These are phyloP conservation scores for Stenodera caucasica DNA, from an alignment of 2,888 invertebrate species.

Conservation along the genomic window DNA sequence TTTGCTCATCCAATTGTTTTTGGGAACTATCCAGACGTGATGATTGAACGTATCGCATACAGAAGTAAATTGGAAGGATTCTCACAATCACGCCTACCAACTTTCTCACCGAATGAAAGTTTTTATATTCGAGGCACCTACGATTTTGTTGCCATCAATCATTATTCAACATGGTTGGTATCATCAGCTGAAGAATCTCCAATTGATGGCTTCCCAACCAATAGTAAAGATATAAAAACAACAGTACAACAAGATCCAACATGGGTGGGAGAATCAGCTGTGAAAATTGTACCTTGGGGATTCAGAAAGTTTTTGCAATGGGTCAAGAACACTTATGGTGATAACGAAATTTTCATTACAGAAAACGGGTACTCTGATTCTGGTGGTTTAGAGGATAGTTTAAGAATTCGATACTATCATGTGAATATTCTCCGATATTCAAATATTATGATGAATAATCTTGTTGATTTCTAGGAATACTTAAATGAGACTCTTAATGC, in stretches of 20 bases:
- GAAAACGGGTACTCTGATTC: conserved; percentile 63
- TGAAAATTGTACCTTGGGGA: conserved; percentile 63
- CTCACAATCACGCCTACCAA: conserved; percentile 62
- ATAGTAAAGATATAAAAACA: conserved; percentile 17
- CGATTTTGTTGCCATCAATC: conserved; percentile 61
- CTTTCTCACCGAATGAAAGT: conserved; percentile 62
- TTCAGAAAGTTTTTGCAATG: conserved; percentile 59
- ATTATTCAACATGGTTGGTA: conserved; percentile 59
- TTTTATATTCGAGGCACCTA: conserved; percentile 60
- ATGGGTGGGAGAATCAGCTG: too few species aligned
- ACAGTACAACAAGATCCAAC: conserved; percentile 14
- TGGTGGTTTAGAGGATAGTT: conserved; percentile 59
- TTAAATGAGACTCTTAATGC: conserved; percentile 52
- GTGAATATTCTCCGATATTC: conserved; percentile 40
- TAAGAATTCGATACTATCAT: conserved; percentile 59
- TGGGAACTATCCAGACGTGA: conserved; percentile 67
- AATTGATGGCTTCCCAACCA: conserved; percentile 7
- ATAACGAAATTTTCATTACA: conserved; percentile 60
- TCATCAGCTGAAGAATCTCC: conserved; percentile 18
- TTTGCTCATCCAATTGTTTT: conserved; percentile 63
- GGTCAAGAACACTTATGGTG: conserved; percentile 45
- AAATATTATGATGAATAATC: not conserved
- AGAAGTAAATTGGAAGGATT: conserved; percentile 63
- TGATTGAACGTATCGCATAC: conserved; percentile 58
- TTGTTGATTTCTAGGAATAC: conserved; percentile 49